A percentile compares a stretch with the other conserved stretches of the same genome.
Evolutionary conservation across 30 jellyfish, hydroid and myxozoan species (phyloP).

Genomic region (Phacellophora camtschatica): DNA sequence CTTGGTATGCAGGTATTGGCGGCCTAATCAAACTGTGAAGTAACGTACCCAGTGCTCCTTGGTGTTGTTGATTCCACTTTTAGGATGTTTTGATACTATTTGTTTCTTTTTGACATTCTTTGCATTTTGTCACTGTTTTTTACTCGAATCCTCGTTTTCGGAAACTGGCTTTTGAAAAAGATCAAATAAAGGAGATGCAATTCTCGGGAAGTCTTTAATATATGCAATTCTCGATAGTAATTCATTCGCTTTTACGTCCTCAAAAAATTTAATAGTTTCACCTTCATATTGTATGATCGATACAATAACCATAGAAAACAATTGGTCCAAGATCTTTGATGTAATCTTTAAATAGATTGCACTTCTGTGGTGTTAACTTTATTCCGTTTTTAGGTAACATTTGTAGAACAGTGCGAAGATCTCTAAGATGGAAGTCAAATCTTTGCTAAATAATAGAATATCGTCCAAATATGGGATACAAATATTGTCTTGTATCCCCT

Average conservation of each 20-base stretch:
- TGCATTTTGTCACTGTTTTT: neutral
- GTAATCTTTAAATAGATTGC: neutral
- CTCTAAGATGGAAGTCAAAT: conserved; percentile 18
- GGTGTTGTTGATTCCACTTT: neutral
- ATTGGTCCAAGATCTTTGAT: conserved; percentile 1
- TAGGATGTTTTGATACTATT: neutral
- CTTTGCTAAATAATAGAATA: neutral
- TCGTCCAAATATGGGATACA: conserved; percentile 40
- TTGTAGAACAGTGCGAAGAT: conserved; percentile 1
- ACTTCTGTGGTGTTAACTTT: neutral
- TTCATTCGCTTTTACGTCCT: neutral
- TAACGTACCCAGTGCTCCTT: neutral
- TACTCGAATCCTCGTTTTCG: neutral
- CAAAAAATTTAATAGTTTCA: conserved; percentile 28
- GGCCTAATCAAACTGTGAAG: conserved; percentile 1
- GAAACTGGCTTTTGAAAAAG: neutral
- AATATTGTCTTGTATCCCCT: conserved; percentile 5
- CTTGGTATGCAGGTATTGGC: conserved; percentile 12
- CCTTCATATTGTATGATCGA: neutral
- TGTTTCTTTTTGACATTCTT: neutral
- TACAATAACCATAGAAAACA: neutral
- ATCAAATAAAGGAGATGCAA: conserved; percentile 25
- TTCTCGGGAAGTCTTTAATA: conserved; percentile 16
- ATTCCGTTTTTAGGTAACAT: conserved; percentile 18
- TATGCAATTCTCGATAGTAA: conserved; percentile 27